A percentile compares a stretch with the other conserved stretches of the same genome.
These are phyloP conservation scores for Neodiprion pinetum DNA, from an alignment of 1,140 invertebrate species.

Conservation along the genomic window DNA sequence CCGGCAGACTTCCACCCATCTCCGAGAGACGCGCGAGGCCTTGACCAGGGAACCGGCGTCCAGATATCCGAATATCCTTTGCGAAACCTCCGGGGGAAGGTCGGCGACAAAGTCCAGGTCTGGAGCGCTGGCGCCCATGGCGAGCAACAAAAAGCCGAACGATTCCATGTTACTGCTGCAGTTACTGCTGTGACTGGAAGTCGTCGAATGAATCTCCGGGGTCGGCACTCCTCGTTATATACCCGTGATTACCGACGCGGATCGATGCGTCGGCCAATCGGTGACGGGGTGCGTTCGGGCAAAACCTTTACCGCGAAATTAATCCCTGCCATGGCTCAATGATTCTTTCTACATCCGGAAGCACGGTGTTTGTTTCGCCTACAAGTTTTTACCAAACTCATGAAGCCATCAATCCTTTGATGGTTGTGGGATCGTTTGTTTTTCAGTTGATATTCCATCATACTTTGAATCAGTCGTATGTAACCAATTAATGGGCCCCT, in stretches of 20 bases:
- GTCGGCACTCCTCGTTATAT: neutral
- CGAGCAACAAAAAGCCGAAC: neutral
- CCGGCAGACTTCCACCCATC: neutral
- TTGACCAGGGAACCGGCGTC: neutral
- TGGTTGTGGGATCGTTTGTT: too few relatives aligned
- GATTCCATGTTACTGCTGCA: neutral
- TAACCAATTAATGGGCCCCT: too few relatives aligned
- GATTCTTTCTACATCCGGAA: too few relatives aligned
- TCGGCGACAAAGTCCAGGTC: conserved; percentile 1
- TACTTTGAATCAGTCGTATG: too few relatives aligned
- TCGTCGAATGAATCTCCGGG: neutral
- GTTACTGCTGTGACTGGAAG: neutral
- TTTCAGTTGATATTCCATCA: too few relatives aligned
- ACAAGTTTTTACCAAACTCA: too few relatives aligned
- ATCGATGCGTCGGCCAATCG: neutral
- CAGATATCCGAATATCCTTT: conserved; percentile 4
- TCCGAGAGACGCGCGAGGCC: neutral
- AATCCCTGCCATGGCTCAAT: too few relatives aligned
- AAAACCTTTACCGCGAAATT: too few relatives aligned
- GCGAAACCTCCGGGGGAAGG: conserved; percentile 2
- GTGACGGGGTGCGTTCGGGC: neutral
- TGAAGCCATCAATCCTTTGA: too few relatives aligned
- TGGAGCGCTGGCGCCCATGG: neutral
- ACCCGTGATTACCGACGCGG: neutral
- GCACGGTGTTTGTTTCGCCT: too few relatives aligned